These are phyloP conservation scores for Drosophila anomalata DNA, from an alignment of 2,888 invertebrate genomes.

Conservation along the genomic window DNA sequence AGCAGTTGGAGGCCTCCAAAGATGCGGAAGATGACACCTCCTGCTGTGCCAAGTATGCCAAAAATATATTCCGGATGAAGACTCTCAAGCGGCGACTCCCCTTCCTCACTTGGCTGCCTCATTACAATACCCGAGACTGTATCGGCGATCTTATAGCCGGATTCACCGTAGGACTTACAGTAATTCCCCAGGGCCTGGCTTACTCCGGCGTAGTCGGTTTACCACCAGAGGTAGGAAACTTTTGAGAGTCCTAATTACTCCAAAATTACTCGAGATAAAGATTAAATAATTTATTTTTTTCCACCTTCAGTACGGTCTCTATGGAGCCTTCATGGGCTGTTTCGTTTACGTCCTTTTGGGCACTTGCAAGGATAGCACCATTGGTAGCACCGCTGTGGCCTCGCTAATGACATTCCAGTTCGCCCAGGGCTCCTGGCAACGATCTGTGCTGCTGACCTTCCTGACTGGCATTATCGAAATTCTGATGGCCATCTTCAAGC, in stretches of 20 bases:
- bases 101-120: conserved; percentile 90
- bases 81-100: conserved; percentile 90
- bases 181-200: conserved; percentile 91
- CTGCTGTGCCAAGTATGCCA: conserved; percentile 58
- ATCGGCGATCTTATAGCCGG: conserved; percentile 96
- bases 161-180: conserved; percentile 90
- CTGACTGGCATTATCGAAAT: conserved; percentile 90
- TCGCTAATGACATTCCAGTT: conserved; percentile 93
- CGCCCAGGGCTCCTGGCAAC: conserved; percentile 87
- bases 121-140: conserved; percentile 88
- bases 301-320: conserved; percentile 91
- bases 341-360: conserved; percentile 95
- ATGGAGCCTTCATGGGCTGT: conserved; percentile 95
- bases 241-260: too few species aligned
- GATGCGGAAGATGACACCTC: conserved; percentile 31
- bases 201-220: conserved; percentile 92
- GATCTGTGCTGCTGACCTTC: conserved; percentile 90
- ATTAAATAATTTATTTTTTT: too few species aligned
- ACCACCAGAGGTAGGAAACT: conserved; percentile 86
- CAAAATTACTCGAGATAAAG: not conserved
- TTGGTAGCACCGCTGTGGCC: conserved; percentile 96
- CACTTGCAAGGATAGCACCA: conserved; percentile 95
- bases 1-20: conserved; percentile 60
- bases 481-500: conserved; percentile 91
- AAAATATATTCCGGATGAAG: conserved; percentile 87